These are phyloP conservation scores for Agrochola macilenta DNA, from an alignment of 2,888 invertebrate species.

Conservation along the genomic window DNA sequence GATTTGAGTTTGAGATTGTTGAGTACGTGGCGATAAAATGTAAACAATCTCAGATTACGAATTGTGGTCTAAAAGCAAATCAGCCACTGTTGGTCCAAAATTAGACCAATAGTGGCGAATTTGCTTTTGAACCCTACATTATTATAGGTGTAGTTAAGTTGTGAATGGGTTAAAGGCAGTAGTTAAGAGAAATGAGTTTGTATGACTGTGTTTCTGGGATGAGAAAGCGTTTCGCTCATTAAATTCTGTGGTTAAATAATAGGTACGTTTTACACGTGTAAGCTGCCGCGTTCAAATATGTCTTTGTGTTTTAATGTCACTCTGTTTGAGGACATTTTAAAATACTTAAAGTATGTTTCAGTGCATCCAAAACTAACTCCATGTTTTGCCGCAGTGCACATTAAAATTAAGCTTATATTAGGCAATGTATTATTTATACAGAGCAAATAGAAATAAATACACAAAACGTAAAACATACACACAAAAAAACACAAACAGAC, in stretches of 20 bases:
- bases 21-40: neutral
- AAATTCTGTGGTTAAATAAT: neutral
- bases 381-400: neutral
- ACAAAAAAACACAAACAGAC: no score
- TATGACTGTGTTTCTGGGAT: neutral
- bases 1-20: no score
- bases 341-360: neutral
- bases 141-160: neutral
- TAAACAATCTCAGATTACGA: neutral
- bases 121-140: neutral
- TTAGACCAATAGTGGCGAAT: no score
- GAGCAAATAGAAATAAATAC: no score
- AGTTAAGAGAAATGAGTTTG: neutral
- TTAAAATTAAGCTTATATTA: neutral
- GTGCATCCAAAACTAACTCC: neutral
- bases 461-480: no score
- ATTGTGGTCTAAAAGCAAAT: neutral
- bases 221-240: neutral
- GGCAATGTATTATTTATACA: neutral
- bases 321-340: neutral
- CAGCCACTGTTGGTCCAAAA: no score
- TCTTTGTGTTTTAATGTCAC: neutral
- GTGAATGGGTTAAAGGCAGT: no score
- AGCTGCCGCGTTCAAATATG: neutral
- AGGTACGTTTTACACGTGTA: slow-evolving; percentile 5